phyloP scores from a whole-genome alignment of 2,113 vertebrate species.

The Elephantulus edwardii region DNA sequence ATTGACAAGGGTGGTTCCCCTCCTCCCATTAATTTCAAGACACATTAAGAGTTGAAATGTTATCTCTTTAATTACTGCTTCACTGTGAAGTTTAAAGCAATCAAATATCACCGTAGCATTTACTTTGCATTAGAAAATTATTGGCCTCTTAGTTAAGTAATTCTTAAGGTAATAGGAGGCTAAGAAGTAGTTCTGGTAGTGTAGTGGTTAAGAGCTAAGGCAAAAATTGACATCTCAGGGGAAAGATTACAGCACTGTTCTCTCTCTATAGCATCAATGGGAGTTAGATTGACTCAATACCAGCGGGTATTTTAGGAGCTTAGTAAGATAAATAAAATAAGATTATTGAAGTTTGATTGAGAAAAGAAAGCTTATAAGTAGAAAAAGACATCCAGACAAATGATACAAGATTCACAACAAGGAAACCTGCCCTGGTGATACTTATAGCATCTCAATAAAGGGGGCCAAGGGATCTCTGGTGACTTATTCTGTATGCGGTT shows the following conservation, averaged over 20 bases:
- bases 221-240: not conserved
- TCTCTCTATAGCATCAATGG: not conserved
- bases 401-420: not conserved
- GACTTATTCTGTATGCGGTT: no score
- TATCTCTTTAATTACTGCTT: not conserved
- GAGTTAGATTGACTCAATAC: not conserved
- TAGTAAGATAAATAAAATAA: not conserved
- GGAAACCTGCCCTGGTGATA: no score
- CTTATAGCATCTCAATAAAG: no score
- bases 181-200: not conserved
- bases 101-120: not conserved
- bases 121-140: not conserved
- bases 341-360: not conserved
- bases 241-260: not conserved
- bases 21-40: conserved; percentile 14
- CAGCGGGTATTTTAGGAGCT: not conserved
- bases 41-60: not conserved
- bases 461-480: no score
- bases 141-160: not conserved
- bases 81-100: not conserved
- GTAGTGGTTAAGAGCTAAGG: not conserved
- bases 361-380: not conserved
- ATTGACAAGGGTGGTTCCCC: not conserved
- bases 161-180: not conserved
- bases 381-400: not conserved